These are phyloP conservation scores for Chrysochloris asiatica DNA, from an alignment of 2,113 vertebrate species.

Conservation along the genomic window DNA sequence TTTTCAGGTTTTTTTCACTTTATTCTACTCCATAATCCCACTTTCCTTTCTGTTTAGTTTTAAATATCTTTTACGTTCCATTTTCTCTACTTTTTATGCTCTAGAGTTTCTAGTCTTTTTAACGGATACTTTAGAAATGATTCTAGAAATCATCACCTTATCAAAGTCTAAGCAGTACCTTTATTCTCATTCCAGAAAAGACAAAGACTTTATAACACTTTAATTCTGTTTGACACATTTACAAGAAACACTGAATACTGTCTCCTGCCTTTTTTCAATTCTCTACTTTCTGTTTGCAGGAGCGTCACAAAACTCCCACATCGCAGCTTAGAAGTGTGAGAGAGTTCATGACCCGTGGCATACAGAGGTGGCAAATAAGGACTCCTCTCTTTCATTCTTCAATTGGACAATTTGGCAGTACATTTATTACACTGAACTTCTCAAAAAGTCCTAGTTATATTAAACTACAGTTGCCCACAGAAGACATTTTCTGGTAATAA, in stretches of 20 bases:
- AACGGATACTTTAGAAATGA: background rate
- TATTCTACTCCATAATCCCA: background rate
- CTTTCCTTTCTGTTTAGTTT: background rate
- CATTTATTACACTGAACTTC: background rate
- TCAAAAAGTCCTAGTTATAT: background rate
- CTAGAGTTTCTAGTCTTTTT: background rate
- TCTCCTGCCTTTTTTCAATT: background rate
- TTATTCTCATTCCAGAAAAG: background rate
- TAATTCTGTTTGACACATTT: background rate
- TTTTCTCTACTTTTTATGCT: background rate
- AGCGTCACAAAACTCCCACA: background rate
- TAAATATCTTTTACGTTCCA: background rate
- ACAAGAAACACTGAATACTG: background rate
- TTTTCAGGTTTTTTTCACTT: background rate
- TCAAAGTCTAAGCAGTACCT: background rate
- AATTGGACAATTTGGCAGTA: background rate
- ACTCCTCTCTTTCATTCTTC: background rate
- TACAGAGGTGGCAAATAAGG: background rate
- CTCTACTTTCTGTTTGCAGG: background rate
- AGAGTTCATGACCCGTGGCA: background rate
- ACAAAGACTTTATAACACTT: background rate
- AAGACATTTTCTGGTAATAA: background rate
- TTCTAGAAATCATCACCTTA: background rate
- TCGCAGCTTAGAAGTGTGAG: background rate
- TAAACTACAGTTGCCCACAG: background rate